Conservation (phyloP, 2,888 invertebrate genomes). For the Acleris literana region DNA sequence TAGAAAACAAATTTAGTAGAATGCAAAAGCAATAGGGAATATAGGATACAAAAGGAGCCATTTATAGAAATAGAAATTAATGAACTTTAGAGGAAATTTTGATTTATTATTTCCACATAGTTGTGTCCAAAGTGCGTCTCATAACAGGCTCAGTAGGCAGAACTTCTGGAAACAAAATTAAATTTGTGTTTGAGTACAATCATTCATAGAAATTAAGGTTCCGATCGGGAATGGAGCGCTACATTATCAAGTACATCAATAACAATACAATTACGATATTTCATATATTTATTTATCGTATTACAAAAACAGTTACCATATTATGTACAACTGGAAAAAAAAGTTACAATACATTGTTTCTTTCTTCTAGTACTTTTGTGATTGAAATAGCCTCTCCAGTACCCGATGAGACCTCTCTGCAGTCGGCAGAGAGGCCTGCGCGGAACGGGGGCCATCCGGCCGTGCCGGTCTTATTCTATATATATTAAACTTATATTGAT, state of each 20-base stretch:
- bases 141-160: conserved; percentile 78
- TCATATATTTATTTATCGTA: conserved; percentile 82
- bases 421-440: conserved; percentile 85
- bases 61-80: conserved; percentile 80
- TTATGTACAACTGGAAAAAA: conserved; percentile 83
- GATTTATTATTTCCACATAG: conserved; percentile 84
- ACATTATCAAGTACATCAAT: conserved; percentile 67
- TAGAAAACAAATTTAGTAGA: conserved; percentile 76
- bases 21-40: conserved; percentile 73
- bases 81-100: conserved; percentile 78
- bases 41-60: conserved; percentile 79
- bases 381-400: conserved; percentile 92
- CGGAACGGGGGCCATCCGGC: conserved; percentile 84
- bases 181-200: conserved; percentile 71
- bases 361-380: conserved; percentile 88
- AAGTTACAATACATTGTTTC: conserved; percentile 83
- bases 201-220: conserved; percentile 74
- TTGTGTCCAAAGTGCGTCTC: conserved; percentile 82
- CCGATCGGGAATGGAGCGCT: conserved; percentile 83
- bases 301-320: conserved; percentile 83
- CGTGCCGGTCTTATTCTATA: conserved; percentile 81
- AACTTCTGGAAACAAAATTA: conserved; percentile 80
- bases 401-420: conserved; percentile 90
- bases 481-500: conserved; percentile 83
- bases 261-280: conserved; percentile 81